A percentile compares a stretch with the other conserved stretches of the same genome.
Evolutionary conservation across 2,888 invertebrate genomes (phyloP).

Genomic region (Acronicta psi): DNA sequence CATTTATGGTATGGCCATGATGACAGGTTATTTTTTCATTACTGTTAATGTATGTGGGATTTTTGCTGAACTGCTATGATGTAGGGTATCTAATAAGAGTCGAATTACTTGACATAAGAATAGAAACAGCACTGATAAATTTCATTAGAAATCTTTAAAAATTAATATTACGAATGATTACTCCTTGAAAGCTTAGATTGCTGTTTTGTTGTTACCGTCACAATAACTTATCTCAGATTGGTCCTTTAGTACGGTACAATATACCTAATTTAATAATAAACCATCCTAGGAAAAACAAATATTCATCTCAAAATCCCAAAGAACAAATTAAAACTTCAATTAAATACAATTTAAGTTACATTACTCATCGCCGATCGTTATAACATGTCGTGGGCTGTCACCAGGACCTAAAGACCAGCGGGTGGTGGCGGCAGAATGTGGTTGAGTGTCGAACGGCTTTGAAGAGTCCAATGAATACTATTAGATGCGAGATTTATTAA

Average conservation of each 20-base stretch:
- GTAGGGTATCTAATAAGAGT: too few species aligned
- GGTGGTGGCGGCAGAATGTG: slow-evolving; percentile 63
- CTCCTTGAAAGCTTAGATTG: too few species aligned
- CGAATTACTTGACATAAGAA: too few species aligned
- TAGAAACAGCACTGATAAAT: too few species aligned
- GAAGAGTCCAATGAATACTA: slow-evolving; percentile 61
- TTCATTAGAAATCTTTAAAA: too few species aligned
- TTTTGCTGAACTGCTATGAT: background rate
- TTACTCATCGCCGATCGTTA: slow-evolving; percentile 57
- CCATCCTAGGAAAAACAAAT: slow-evolving; percentile 28
- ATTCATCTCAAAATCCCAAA: slow-evolving; percentile 25
- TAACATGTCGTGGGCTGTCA: slow-evolving; percentile 64
- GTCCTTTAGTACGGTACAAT: too few species aligned
- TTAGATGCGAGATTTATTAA: slow-evolving; percentile 54
- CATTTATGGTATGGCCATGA: slow-evolving; percentile 54
- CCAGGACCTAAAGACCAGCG: slow-evolving; percentile 63
- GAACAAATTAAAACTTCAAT: slow-evolving; percentile 56
- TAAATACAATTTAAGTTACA: slow-evolving; percentile 55
- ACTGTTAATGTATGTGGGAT: slow-evolving; percentile 36
- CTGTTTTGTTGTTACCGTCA: too few species aligned
- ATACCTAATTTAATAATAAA: background rate
- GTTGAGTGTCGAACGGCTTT: slow-evolving; percentile 51
- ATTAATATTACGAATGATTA: too few species aligned
- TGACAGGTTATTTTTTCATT: slow-evolving; percentile 46
- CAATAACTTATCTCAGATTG: too few species aligned